Evolutionary conservation across 2,113 vertebrate genomes (phyloP).

Genomic region (Phalacrocorax aristotelis): DNA sequence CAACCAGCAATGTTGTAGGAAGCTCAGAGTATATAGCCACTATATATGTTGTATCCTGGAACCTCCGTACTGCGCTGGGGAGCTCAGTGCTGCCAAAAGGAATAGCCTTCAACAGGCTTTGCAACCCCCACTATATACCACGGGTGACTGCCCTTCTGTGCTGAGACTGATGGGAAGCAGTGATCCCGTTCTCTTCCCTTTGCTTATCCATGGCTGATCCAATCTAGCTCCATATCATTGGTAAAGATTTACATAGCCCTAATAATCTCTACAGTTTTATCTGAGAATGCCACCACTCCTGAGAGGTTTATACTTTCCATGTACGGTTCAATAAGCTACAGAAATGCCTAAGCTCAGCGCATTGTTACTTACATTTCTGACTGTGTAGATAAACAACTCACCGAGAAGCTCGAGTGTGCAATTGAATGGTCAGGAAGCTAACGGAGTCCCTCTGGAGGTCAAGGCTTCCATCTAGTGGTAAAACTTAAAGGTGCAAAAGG

Average conservation of each 20-base stretch:
- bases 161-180: neutral
- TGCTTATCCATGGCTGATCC: rapidly evolving
- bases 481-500: neutral
- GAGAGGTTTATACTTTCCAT: neutral
- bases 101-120: neutral
- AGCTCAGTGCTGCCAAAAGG: neutral
- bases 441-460: neutral
- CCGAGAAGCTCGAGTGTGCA: rapidly evolving
- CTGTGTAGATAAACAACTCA: rapidly evolving
- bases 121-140: neutral
- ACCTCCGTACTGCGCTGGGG: neutral
- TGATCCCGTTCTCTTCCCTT: rapidly evolving
- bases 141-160: rapidly evolving
- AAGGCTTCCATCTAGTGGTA: slow-evolving; percentile 64
- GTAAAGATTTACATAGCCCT: neutral
- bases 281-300: neutral
- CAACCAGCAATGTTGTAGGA: neutral
- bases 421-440: rapidly evolving
- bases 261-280: neutral
- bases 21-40: neutral
- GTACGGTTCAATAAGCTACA: neutral
- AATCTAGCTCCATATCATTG: rapidly evolving
- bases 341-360: neutral
- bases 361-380: neutral
- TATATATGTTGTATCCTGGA: neutral